These are phyloP conservation scores for Sebastes matsubarae DNA, from an alignment of 2,797 vertebrate species.

Conservation along the genomic window DNA sequence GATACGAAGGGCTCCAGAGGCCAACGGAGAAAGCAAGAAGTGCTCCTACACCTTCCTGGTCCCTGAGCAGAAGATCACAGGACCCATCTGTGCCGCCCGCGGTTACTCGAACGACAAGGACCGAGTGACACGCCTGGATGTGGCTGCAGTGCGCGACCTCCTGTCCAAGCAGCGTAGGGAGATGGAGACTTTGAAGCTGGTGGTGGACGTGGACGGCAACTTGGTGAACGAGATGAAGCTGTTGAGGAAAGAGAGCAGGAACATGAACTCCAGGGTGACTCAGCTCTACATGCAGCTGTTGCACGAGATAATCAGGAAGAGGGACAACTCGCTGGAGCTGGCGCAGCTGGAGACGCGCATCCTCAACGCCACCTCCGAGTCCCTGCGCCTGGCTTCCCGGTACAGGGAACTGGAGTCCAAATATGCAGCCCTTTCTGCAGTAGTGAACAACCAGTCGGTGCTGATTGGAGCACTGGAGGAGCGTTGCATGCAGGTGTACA, in stretches of 20 bases:
- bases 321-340: constrained; percentile 96
- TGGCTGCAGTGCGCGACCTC: constrained; percentile 91
- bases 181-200: constrained; percentile 92
- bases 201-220: constrained; percentile 96
- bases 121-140: constrained; percentile 91
- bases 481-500: constrained; percentile 89
- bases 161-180: constrained; percentile 92
- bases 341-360: constrained; percentile 95
- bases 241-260: constrained; percentile 95
- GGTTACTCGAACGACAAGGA: constrained; percentile 86
- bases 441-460: constrained; percentile 96
- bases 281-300: constrained; percentile 98
- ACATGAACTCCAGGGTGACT: constrained; percentile 98
- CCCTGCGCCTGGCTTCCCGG: constrained; percentile 88
- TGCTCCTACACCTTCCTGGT: constrained; percentile 97
- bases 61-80: constrained; percentile 96
- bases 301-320: constrained; percentile 97
- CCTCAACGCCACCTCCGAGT: constrained; percentile 93
- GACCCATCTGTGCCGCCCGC: constrained; percentile 93
- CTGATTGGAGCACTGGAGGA: constrained; percentile 91
- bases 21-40: constrained; percentile 78
- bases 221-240: constrained; percentile 97
- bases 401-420: constrained; percentile 92
- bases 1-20: constrained; percentile 76
- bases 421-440: constrained; percentile 87